Evolutionary conservation across 1,140 invertebrate species (phyloP).

Genomic region (Zaprionus vittiger): DNA sequence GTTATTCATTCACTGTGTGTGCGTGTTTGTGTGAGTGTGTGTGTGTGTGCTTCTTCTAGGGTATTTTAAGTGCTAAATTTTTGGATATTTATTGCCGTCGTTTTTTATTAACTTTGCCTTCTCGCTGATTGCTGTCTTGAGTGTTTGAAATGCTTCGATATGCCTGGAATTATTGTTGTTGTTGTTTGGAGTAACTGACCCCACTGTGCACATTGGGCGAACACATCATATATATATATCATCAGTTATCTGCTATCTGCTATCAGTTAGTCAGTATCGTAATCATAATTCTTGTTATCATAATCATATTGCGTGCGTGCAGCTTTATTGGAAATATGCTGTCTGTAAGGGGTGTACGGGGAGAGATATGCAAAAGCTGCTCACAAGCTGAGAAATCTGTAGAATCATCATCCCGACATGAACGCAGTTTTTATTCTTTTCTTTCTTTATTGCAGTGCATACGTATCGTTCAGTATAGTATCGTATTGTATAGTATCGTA

Average conservation of each 20-base stretch:
- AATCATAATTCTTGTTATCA: constrained; percentile 38
- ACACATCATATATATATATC: constrained; percentile 49
- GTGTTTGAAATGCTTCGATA: constrained; percentile 76
- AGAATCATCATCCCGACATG: constrained; percentile 29
- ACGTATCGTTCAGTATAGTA: constrained; percentile 10
- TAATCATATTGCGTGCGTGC: constrained; percentile 45
- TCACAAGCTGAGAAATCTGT: constrained; percentile 25
- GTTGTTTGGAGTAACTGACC: constrained; percentile 59
- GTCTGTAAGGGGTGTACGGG: constrained; percentile 12
- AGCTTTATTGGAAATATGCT: constrained; percentile 5
- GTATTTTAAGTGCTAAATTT: constrained; percentile 42
- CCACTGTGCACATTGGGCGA: constrained; percentile 56
- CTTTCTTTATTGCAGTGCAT: neutral
- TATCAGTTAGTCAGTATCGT: constrained; percentile 18
- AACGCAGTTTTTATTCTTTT: constrained; percentile 20
- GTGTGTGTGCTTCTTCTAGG: constrained; percentile 12
- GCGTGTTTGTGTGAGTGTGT: constrained; percentile 15
- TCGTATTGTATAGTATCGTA: constrained; percentile 33
- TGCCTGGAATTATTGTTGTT: constrained; percentile 82
- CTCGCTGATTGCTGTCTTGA: constrained; percentile 43
- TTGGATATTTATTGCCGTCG: constrained; percentile 57
- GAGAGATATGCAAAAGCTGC: constrained; percentile 24
- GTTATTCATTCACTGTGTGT: constrained; percentile 34
- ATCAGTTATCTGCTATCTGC: constrained; percentile 20
- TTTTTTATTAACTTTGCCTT: constrained; percentile 24